Conservation (phyloP, 2,113 vertebrate species). For the Arothron firmamentum region DNA sequence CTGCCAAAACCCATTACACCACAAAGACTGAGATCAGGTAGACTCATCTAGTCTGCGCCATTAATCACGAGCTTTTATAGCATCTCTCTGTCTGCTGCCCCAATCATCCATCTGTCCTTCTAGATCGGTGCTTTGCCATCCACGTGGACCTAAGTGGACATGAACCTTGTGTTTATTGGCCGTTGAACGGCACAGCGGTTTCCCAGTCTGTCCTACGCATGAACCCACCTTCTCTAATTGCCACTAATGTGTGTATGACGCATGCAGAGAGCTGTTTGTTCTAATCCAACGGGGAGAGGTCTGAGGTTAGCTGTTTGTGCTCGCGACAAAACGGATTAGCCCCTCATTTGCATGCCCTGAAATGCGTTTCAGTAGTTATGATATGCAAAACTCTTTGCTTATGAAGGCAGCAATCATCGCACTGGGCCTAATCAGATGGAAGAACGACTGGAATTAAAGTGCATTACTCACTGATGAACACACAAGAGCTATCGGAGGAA, state of each 20-base stretch:
- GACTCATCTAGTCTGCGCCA: slow-evolving; percentile 21
- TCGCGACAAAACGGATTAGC: slow-evolving; percentile 14
- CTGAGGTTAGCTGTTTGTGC: slow-evolving; percentile 6
- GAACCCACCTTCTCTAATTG: slow-evolving; percentile 13
- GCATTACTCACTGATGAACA: neutral
- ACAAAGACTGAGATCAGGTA: slow-evolving; percentile 31
- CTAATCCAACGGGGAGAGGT: slow-evolving; percentile 12
- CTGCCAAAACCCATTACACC: slow-evolving; percentile 17
- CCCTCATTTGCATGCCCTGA: slow-evolving; percentile 12
- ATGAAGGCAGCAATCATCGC: neutral
- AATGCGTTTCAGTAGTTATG: neutral
- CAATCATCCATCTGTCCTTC: neutral
- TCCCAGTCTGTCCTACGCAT: neutral
- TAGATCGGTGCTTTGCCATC: neutral
- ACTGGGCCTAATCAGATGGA: neutral
- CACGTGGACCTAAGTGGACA: neutral
- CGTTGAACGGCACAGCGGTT: neutral
- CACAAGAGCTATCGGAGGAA: neutral
- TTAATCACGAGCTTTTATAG: slow-evolving; percentile 6
- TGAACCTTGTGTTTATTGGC: neutral
- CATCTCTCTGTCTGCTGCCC: neutral
- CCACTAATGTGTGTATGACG: slow-evolving; percentile 6
- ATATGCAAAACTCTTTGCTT: neutral
- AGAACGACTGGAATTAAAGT: neutral
- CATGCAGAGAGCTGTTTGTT: slow-evolving; percentile 22